Base-by-base conservation (phyloP, 2,888 invertebrate genomes). In the Nomada ferruginata region DNA sequence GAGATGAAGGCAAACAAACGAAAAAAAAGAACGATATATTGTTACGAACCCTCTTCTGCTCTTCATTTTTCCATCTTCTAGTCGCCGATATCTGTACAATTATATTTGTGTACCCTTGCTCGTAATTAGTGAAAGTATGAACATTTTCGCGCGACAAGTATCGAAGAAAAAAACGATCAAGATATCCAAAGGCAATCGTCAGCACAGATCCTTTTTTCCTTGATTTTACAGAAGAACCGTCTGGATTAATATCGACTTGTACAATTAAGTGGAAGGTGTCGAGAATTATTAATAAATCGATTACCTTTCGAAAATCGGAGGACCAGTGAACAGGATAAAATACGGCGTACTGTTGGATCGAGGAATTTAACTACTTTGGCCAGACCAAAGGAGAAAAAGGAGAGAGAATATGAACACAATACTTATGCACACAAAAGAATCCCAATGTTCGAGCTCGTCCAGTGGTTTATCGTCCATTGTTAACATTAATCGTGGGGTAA, bases 1-100 rank as follows among this genome's bases (percentile, higher is more conserved):
- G 79, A 80, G 61, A 80, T 79, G 79, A 80, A 79, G 79, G 71
- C 70, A 53, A 79, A 79, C 20, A 80, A 80, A 57, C 71, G 72
- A 47, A 80, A 80, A 79, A 57, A 79, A 79, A 72, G 42, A 66
- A 70, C 59, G 18, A 71, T 70, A 36, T 20, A 23, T 60, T 47
- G 10, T 42, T 64, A 52, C 15, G 44, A 70, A 61, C 15, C 11
- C 10, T 44, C 29, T 18, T 50, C n/a, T 20, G 42, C 23, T 64
- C 18, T 20, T 53, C 10, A 11, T 10, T 68, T 52, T n/a, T 53
- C 13, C 2, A 65, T 36, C 20, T 42, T 68, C 61, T 44, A 77
- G 42, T 36, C 29, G 36, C 15, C n/a, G 23, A 44, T 52, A 47
- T n/a, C 4, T 44, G 20, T n/a, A n/a, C 15, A 53, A 36, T n/a